Evolutionary conservation across 2,113 vertebrate species (phyloP).

Genomic region (Rhinoptilus africanus): DNA sequence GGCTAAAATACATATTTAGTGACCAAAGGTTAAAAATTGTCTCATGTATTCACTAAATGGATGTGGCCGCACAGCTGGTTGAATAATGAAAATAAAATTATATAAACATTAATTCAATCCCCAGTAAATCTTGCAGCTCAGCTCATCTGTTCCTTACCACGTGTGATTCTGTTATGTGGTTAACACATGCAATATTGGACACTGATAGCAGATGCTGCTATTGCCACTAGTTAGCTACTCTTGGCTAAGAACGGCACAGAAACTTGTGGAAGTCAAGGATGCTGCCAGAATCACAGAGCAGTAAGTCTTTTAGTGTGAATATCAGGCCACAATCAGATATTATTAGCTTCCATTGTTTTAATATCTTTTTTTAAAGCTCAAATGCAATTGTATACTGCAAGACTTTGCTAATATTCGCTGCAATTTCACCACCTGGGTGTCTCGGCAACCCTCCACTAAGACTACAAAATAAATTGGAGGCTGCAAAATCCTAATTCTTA

Average conservation of each 20-base stretch:
- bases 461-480: background rate
- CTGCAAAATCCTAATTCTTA: background rate
- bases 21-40: background rate
- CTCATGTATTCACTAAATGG: background rate
- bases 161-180: background rate
- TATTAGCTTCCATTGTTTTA: background rate
- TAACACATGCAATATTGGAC: background rate
- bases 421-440: background rate
- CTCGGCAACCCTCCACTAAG: background rate
- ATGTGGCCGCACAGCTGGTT: background rate
- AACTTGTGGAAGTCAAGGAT: background rate
- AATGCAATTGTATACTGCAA: background rate
- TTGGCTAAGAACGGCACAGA: background rate
- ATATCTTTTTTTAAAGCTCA: background rate
- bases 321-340: background rate
- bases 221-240: background rate
- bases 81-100: conserved; percentile 16
- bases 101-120: background rate
- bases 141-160: background rate
- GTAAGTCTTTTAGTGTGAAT: background rate
- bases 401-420: background rate
- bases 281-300: background rate
- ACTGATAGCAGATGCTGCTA: background rate
- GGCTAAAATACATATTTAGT: background rate
- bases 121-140: background rate